Conservation (phyloP, 2,113 vertebrate genomes). For the Urocolius indicus region DNA sequence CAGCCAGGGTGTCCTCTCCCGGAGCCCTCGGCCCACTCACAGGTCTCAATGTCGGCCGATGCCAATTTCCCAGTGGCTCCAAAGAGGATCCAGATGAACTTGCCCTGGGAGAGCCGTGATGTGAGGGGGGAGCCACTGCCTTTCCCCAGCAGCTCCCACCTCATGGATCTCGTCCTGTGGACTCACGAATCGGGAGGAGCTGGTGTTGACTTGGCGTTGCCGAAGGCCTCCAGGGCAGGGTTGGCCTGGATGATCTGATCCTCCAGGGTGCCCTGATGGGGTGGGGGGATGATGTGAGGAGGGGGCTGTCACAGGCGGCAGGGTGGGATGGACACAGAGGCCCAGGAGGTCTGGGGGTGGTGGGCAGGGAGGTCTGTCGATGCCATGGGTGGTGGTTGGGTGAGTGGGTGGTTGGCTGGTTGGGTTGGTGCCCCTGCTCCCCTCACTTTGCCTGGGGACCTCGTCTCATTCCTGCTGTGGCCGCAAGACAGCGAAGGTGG, state of each 20-base stretch:
- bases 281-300: too few species aligned
- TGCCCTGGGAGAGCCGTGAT: conserved; percentile 77
- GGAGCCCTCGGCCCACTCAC: conserved; percentile 73
- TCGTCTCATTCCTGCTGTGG: conserved; percentile 82
- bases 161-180: not conserved
- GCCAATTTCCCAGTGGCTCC: conserved; percentile 89
- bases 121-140: not conserved
- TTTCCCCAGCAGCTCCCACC: not conserved
- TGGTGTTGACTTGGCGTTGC: conserved; percentile 88
- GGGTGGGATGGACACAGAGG: too few species aligned
- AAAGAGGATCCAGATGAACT: conserved; percentile 95
- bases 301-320: conserved; percentile 28
- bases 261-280: conserved; percentile 84
- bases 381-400: too few species aligned
- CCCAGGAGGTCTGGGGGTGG: too few species aligned
- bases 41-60: conserved; percentile 93
- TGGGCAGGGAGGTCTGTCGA: too few species aligned
- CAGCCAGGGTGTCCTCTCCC: not conserved
- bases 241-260: conserved; percentile 92
- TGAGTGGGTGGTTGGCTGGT: too few species aligned
- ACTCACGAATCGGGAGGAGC: conserved; percentile 86
- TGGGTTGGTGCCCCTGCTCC: too few species aligned
- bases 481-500: conserved; percentile 88
- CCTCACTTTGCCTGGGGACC: too few species aligned
- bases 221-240: conserved; percentile 88